Conservation (phyloP, 2,797 vertebrate genomes). For the Novumbra hubbsi region DNA sequence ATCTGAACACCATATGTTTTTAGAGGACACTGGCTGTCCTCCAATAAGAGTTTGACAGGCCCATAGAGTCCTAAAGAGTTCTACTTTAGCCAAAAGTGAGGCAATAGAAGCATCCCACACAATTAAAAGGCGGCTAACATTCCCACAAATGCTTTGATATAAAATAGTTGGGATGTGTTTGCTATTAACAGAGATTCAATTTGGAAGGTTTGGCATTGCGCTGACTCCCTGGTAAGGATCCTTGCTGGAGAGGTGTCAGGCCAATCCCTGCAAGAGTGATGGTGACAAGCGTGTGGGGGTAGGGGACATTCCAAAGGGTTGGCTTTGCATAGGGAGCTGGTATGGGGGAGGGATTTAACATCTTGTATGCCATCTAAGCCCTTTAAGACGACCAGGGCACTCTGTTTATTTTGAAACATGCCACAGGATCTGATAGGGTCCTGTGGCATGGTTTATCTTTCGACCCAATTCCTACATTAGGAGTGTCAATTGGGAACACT, state of each 20-base stretch:
- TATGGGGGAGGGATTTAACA: constrained; percentile 16
- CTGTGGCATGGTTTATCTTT: constrained; percentile 37
- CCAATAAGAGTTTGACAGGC: constrained; percentile 13
- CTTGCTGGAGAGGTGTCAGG: constrained; percentile 41
- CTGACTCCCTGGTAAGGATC: constrained; percentile 41
- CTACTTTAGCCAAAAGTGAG: constrained; percentile 10
- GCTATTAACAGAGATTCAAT: constrained; percentile 57
- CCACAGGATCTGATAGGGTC: constrained; percentile 46
- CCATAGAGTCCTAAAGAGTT: background rate
- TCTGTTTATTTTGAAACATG: constrained; percentile 70
- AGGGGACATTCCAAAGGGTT: constrained; percentile 56
- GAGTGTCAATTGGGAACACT: constrained; percentile 20
- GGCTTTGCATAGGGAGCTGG: constrained; percentile 21
- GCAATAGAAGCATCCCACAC: constrained; percentile 21
- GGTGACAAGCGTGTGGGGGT: constrained; percentile 61
- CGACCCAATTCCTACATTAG: constrained; percentile 14
- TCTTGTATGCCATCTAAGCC: constrained; percentile 69
- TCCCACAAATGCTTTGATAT: constrained; percentile 36
- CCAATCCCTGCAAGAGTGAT: constrained; percentile 61
- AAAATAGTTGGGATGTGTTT: constrained; percentile 53
- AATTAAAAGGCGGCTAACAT: constrained; percentile 23
- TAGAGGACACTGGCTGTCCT: constrained; percentile 20
- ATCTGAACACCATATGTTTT: constrained; percentile 47
- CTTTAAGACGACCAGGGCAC: constrained; percentile 59
- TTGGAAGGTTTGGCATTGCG: constrained; percentile 39